Evolutionary conservation across 37 sponge, comb jelly and placozoan species (phyloP).

Genomic region (Ephydatia muelleri): DNA sequence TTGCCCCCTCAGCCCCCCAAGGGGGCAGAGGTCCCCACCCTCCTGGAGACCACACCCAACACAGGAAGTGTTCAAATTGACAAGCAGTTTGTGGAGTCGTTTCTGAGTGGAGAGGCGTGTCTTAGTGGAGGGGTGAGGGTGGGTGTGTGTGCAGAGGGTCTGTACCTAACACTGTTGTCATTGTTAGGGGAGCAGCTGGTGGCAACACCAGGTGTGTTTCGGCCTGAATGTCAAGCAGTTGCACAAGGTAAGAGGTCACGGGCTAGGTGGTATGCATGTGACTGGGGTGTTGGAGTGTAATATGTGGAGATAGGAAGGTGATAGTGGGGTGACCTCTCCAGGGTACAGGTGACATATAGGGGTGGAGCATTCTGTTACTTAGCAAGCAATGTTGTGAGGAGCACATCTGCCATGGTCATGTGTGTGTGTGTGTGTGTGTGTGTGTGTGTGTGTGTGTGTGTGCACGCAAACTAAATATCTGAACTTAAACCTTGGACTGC

Average conservation of each 20-base stretch:
- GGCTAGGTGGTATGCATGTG: neutral
- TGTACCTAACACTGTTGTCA: too few relatives aligned
- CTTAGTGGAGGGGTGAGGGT: neutral
- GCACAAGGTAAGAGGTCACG: conserved; percentile 42
- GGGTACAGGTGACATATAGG: too few relatives aligned
- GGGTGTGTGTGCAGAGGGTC: too few relatives aligned
- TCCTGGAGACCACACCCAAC: neutral
- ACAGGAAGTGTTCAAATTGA: neutral
- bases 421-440: neutral
- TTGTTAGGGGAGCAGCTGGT: conserved; percentile 60
- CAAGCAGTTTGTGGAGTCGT: neutral
- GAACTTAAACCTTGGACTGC: neutral
- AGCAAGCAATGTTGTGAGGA: neutral
- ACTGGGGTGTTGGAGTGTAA: too few relatives aligned
- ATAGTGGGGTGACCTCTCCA: too few relatives aligned
- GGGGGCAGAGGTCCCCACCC: neutral
- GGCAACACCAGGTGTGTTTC: conserved; percentile 80
- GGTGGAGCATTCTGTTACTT: neutral
- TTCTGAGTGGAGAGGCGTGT: neutral
- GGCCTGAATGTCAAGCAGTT: conserved; percentile 63
- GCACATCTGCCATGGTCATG: neutral
- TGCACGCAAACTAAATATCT: neutral
- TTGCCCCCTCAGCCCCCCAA: too few relatives aligned
- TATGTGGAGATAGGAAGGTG: neutral
- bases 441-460: neutral